phyloP scores from a whole-genome alignment of 2,113 vertebrate genomes.

The Dipodomys spectabilis region DNA sequence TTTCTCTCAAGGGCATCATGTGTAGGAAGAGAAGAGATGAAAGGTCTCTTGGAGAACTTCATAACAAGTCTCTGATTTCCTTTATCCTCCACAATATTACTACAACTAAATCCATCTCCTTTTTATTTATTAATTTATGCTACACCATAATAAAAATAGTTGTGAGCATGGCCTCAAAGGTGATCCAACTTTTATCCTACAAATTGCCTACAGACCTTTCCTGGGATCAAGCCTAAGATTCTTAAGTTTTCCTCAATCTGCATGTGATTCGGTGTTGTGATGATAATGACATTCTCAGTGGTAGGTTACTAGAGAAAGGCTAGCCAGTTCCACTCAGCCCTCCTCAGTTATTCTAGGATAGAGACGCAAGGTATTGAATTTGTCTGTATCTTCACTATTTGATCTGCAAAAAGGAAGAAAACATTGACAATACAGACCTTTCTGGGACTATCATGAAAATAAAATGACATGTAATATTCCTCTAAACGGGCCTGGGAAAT shows the following conservation, averaged over 20 bases:
- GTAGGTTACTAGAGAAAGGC: not conserved
- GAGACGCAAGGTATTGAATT: not conserved
- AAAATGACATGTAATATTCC: not conserved
- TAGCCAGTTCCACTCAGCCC: not conserved
- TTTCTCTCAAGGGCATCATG: not conserved
- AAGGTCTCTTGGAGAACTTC: not conserved
- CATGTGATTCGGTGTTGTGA: not conserved
- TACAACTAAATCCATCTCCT: not conserved
- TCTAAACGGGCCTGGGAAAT: not conserved
- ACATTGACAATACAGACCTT: not conserved
- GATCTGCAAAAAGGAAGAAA: not conserved
- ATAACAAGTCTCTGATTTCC: not conserved
- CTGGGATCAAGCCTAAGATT: not conserved
- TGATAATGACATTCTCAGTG: not conserved
- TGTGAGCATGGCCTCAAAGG: not conserved
- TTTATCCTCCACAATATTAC: not conserved
- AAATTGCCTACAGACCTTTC: not conserved
- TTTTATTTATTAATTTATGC: conserved; percentile 38
- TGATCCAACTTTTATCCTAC: not conserved
- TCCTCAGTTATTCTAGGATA: not conserved
- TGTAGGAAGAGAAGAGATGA: not conserved
- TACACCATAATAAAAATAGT: not conserved
- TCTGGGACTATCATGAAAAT: not conserved
- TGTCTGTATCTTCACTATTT: not conserved
- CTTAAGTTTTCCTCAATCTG: not conserved